Evolutionary conservation across 2,888 invertebrate genomes (phyloP).

Genomic region (Andrena hattorfiana): DNA sequence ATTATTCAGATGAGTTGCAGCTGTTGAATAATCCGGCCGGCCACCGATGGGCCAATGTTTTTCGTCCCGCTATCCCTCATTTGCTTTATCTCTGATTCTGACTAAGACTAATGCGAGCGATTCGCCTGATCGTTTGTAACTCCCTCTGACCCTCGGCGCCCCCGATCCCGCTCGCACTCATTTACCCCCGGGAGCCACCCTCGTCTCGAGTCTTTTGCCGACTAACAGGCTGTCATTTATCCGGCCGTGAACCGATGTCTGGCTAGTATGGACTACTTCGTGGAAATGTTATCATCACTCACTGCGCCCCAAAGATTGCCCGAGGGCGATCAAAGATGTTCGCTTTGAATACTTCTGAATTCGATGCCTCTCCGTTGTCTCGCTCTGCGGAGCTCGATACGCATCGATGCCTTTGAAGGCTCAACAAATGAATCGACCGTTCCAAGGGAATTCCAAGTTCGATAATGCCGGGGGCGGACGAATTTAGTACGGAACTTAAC

Average conservation of each 20-base stretch:
- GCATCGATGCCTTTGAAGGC: background rate
- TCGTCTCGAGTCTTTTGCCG: slow-evolving; percentile 72
- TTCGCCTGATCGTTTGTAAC: slow-evolving; percentile 82
- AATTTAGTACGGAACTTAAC: background rate
- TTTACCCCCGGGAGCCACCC: slow-evolving; percentile 70
- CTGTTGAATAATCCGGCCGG: slow-evolving; percentile 66
- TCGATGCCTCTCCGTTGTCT: background rate
- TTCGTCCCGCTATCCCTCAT: slow-evolving; percentile 77
- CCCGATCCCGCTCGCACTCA: slow-evolving; percentile 62
- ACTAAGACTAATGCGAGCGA: slow-evolving; percentile 81
- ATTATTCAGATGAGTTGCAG: slow-evolving; percentile 67
- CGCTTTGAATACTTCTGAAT: background rate
- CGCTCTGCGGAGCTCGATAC: background rate
- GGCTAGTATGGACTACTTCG: slow-evolving; percentile 64
- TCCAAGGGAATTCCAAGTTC: background rate
- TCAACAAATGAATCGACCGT: background rate
- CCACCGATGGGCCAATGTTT: slow-evolving; percentile 68
- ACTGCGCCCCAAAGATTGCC: slow-evolving; percentile 15
- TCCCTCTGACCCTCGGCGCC: slow-evolving; percentile 58
- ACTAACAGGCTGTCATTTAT: slow-evolving; percentile 74
- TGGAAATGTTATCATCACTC: slow-evolving; percentile 62
- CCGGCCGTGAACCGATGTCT: slow-evolving; percentile 69
- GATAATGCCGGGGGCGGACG: background rate
- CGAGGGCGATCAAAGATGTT: background rate
- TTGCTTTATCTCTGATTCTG: slow-evolving; percentile 82